These are phyloP conservation scores for Poecile atricapillus DNA, from an alignment of 2,113 vertebrate species.

Conservation along the genomic window DNA sequence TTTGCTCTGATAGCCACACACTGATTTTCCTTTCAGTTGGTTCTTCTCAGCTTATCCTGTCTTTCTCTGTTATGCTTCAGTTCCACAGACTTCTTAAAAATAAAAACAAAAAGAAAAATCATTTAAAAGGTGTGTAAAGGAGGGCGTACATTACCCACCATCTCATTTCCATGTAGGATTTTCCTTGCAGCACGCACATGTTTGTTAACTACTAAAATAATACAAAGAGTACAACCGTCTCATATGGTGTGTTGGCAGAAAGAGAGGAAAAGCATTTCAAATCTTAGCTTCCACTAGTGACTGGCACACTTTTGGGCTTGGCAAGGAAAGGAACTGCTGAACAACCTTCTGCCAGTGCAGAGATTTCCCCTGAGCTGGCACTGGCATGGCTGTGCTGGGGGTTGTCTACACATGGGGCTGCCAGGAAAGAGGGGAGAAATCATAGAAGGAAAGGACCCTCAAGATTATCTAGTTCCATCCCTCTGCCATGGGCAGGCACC, in stretches of 20 bases:
- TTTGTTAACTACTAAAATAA: slow-evolving; percentile 3
- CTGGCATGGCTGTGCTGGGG: background rate
- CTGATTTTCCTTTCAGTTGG: background rate
- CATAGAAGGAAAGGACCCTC: background rate
- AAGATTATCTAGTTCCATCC: background rate
- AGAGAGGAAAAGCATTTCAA: background rate
- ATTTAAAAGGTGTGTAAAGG: background rate
- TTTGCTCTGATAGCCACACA: background rate
- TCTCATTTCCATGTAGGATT: background rate
- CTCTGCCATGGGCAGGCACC: background rate
- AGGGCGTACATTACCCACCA: background rate
- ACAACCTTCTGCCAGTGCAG: background rate
- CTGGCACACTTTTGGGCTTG: background rate
- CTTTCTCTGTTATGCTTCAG: background rate
- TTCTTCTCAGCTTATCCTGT: background rate
- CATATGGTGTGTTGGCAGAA: background rate
- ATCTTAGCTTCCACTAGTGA: background rate
- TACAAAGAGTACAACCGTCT: background rate
- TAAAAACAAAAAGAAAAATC: background rate
- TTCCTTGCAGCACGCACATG: background rate
- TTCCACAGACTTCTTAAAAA: background rate
- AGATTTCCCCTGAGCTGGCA: background rate
- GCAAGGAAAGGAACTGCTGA: background rate
- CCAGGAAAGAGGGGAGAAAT: background rate
- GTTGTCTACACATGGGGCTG: background rate